phyloP scores from a whole-genome alignment of 2,113 vertebrate genomes.

The Cynopterus brachyotis region DNA sequence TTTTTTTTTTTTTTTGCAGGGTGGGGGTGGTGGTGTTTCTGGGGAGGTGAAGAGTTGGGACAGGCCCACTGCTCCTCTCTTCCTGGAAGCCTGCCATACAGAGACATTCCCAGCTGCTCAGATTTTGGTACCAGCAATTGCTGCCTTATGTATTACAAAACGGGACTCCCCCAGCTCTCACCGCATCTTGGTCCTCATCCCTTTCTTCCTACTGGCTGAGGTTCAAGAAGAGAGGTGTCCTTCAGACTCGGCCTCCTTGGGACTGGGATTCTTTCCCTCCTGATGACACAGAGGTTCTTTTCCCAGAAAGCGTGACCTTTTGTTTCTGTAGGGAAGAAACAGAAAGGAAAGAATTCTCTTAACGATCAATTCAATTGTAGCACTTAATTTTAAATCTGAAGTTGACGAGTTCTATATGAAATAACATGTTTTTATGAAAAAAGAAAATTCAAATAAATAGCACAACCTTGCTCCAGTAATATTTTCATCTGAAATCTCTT shows the following conservation, averaged over 20 bases:
- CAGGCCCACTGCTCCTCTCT: not conserved
- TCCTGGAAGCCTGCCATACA: not conserved
- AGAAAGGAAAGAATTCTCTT: not conserved
- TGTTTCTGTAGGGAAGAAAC: slow-evolving; percentile 25
- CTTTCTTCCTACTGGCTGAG: not conserved
- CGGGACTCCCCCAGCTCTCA: not conserved
- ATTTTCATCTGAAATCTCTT: not conserved
- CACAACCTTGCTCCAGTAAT: not conserved
- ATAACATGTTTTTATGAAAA: not conserved
- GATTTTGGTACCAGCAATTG: not conserved
- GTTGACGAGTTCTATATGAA: not conserved
- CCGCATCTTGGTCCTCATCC: not conserved
- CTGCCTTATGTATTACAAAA: not conserved
- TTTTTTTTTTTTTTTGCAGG: no score
- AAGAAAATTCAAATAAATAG: not conserved
- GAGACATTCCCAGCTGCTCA: not conserved
- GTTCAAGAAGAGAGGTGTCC: not conserved
- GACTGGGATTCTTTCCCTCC: not conserved
- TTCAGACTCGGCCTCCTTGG: not conserved
- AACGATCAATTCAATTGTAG: not conserved
- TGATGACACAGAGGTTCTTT: not conserved
- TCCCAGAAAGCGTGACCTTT: not conserved
- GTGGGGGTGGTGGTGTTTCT: not conserved
- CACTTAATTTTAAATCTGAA: not conserved
- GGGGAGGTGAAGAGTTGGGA: no score